These are phyloP conservation scores for Brevipalpus yothersi DNA, from an alignment of 1,140 invertebrate genomes.

Conservation along the genomic window DNA sequence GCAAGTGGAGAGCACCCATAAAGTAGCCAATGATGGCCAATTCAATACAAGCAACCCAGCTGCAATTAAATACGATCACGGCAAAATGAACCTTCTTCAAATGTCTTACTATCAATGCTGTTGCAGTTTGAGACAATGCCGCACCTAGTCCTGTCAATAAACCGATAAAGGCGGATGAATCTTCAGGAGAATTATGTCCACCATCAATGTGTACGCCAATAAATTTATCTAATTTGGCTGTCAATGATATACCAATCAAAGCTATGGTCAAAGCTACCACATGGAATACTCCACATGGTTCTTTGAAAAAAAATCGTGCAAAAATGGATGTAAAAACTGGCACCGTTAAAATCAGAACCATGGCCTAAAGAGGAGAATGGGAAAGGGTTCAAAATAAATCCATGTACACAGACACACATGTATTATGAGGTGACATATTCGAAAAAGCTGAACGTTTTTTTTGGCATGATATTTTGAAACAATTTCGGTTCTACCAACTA, in stretches of 20 bases:
- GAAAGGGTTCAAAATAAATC: too few species aligned
- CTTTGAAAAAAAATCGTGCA: conserved; percentile 27
- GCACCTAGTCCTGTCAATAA: conserved; percentile 52
- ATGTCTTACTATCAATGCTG: conserved; percentile 54
- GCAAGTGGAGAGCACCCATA: conserved; percentile 42
- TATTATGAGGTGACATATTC: too few species aligned
- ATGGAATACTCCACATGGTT: conserved; percentile 28
- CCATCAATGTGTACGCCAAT: conserved; percentile 10
- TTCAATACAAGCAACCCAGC: conserved; percentile 48
- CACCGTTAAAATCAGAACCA: conserved; percentile 29
- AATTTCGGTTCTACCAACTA: too few species aligned
- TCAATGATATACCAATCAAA: conserved; percentile 25
- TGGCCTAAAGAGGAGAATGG: too few species aligned
- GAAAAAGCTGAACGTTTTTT: too few species aligned
- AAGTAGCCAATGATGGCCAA: conserved; percentile 46
- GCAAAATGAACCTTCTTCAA: conserved; percentile 63
- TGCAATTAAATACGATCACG: conserved; percentile 68
- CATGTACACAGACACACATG: too few species aligned
- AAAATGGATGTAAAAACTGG: conserved; percentile 29
- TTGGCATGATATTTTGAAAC: too few species aligned
- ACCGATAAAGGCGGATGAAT: conserved; percentile 34
- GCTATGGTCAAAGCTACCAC: conserved; percentile 25
- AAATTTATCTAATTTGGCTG: conserved; percentile 27
- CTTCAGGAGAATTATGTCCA: conserved; percentile 2
- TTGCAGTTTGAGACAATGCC: conserved; percentile 62